Conservation (phyloP, 2,888 invertebrate genomes). For the Chrysolina americana region DNA sequence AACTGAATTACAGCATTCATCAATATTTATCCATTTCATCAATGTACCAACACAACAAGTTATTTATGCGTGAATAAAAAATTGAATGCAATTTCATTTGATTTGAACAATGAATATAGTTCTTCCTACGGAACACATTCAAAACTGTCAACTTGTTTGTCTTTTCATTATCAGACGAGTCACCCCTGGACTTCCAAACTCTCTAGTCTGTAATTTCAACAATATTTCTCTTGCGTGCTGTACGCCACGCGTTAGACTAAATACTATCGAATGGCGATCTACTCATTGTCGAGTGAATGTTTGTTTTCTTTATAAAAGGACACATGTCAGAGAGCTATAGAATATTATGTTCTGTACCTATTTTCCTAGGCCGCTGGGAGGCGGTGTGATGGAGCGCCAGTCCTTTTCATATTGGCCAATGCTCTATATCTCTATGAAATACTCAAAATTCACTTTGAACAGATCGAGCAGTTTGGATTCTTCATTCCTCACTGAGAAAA, state of each 20-base stretch:
- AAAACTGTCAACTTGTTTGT: neutral
- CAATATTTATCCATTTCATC: no score
- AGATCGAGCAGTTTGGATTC: no score
- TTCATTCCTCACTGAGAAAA: no score
- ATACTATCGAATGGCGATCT: constrained; percentile 56
- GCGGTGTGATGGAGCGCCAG: no score
- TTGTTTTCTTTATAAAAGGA: constrained; percentile 31
- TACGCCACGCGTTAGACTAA: constrained; percentile 53
- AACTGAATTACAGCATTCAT: no score
- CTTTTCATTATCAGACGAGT: neutral
- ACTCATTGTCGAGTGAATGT: constrained; percentile 42
- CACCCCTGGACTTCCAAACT: neutral
- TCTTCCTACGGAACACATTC: neutral
- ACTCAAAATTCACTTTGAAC: no score
- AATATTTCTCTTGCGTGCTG: constrained; percentile 50
- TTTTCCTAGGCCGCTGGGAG: neutral
- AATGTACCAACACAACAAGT: no score
- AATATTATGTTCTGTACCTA: neutral
- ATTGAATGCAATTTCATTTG: no score
- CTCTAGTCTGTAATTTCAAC: constrained; percentile 49
- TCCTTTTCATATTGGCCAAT: no score
- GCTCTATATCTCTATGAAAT: no score
- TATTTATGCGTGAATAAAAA: no score
- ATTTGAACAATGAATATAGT: neutral
- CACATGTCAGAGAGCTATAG: neutral